Base-by-base conservation (phyloP, 2,113 vertebrate species). In the Bos javanicus region DNA sequence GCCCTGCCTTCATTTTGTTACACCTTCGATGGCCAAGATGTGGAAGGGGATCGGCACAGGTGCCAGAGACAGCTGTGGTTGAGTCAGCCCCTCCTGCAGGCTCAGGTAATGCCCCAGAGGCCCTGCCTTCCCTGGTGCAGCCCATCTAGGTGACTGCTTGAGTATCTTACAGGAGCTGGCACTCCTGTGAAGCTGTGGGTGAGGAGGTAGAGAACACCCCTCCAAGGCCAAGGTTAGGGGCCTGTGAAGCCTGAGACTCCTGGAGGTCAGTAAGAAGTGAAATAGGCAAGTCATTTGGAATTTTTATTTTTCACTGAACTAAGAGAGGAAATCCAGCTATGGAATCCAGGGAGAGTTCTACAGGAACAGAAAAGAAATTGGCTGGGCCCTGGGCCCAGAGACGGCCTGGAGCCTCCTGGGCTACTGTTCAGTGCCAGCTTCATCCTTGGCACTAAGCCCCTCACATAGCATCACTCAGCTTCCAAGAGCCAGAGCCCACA, bases 301-400 rank as follows among this genome's bases (percentile, higher is more conserved):
- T 30, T 94, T 98, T 98, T 98, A 97, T 97, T 98, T 87, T 93
- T 94, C 56, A 91, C 64, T 43, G 74, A 95, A 48, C 28, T 85
- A 48, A 60, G 33, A 67, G 48, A 97, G 76, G 94, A 97, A 71
- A 96, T 59, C 67, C 84, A 96, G 89, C 96, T 97, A 87, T 94
- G 91, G 91, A 97, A 98, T 97, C 90, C 76, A 95, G 64, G 97
- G 54, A 92, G 54, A 94, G 62, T 87, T 97, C 80, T 96, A 97
- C 30, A n/a, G 92, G 94, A 92, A 96, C 81, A 91, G 90, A 96
- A 96, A 23, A 98, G 85, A 98, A 95, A 91, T 60, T 60, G 59
- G 36, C 96, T 93, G 95, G 97, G 96, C 95, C 30, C 48, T 64
- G 67, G 59, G 97, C 96, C 95, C 97, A 97, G 90, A 96, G 74